Conservation (phyloP, 1,140 invertebrate species). For the Lanistes nyassanus region DNA sequence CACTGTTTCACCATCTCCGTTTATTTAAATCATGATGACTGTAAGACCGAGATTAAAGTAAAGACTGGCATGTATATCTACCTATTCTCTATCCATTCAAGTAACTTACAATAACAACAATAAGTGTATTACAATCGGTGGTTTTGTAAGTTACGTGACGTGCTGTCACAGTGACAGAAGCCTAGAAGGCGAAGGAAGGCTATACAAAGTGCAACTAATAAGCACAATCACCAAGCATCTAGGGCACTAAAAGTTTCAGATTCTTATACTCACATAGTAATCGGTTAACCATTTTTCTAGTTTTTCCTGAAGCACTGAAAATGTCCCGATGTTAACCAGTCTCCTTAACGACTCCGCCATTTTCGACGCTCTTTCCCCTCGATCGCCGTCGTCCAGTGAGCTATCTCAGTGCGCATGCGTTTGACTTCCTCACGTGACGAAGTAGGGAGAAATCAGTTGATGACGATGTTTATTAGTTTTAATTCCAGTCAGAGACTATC, state of each 20-base stretch:
- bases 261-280: constrained; percentile 59
- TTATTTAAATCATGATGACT: neutral
- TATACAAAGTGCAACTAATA: too few species aligned
- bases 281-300: constrained; percentile 61
- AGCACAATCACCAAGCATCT: too few species aligned
- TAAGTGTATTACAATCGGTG: too few species aligned
- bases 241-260: neutral
- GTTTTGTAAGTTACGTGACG: too few species aligned
- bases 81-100: too few species aligned
- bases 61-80: too few species aligned
- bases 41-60: neutral
- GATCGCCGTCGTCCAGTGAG: constrained; percentile 9
- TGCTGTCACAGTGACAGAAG: too few species aligned
- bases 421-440: neutral
- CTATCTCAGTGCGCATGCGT: constrained; percentile 24
- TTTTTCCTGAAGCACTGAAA: constrained; percentile 64
- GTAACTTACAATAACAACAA: too few species aligned
- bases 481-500: too few species aligned
- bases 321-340: constrained; percentile 63
- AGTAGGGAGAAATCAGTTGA: too few species aligned
- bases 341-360: constrained; percentile 65
- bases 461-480: too few species aligned
- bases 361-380: constrained; percentile 52
- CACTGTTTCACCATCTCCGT: neutral
- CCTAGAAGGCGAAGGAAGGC: too few species aligned